Evolutionary conservation across 2,888 invertebrate species (phyloP).

Genomic region (Bugula neritina): DNA sequence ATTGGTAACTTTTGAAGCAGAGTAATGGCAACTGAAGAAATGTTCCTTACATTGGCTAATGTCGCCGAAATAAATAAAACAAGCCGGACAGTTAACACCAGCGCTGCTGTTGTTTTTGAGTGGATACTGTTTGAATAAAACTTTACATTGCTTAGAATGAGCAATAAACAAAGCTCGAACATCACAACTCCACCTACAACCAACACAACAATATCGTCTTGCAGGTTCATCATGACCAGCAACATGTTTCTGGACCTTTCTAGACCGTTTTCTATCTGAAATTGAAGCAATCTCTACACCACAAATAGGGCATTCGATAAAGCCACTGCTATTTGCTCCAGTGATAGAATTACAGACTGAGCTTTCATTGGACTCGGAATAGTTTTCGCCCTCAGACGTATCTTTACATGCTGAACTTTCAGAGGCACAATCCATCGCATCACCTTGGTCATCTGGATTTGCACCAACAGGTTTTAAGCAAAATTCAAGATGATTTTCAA

Average conservation of each 20-base stretch:
- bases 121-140: neutral
- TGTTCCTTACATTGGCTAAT: neutral
- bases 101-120: neutral
- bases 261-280: neutral
- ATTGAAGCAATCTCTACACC: neutral
- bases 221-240: neutral
- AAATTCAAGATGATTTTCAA: neutral
- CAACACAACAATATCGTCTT: neutral
- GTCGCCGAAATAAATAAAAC: neutral
- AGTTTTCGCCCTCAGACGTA: neutral
- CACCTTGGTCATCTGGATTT: neutral
- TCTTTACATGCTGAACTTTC: neutral
- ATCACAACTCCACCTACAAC: neutral
- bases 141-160: neutral
- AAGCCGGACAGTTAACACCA: neutral
- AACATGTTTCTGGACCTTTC: neutral
- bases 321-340: neutral
- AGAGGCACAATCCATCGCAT: neutral
- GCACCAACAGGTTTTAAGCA: neutral
- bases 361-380: neutral
- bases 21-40: neutral
- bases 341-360: neutral
- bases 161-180: neutral
- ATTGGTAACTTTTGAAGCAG: neutral
- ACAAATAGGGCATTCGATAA: constrained; percentile 1